Base-by-base conservation (phyloP, 1,140 invertebrate genomes). In the Coboldia fuscipes region DNA sequence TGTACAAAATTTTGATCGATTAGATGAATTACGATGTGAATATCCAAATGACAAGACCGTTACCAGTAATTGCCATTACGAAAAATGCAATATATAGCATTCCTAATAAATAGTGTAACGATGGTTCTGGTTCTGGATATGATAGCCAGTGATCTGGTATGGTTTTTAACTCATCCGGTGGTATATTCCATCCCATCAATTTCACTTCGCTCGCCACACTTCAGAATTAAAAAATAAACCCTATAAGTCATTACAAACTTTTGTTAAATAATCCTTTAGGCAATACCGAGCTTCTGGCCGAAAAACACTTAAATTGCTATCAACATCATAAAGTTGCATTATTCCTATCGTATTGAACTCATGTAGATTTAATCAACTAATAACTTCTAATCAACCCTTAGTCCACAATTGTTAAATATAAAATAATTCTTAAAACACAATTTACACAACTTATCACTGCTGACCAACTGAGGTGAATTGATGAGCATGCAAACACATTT, bases 31-130 rank as follows among this genome's bases (percentile, higher is more conserved):
- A 82, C 68, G 76, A 66, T 37, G 70, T 68, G 53, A 92, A 90
- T 41, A 90, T 75, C 68, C 78, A 90, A 42, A 90, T 72, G 39
- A 92, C 86, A 14, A 89, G 60, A 20, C 83, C 79, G 53, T 92
- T 92, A 39, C 86, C 86, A 3, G 75, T 48, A 2, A 84, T 57
- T 3, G 81, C 68, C 16, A 76, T 65, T 24, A 81, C 66, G 13
- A 78, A 82, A 37, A 89, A 78, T 30, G 76, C 62, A 18, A 74
- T 67, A 46, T 88, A 92, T 40, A 81, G 57, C 34, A 88, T 59
- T 2, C 74, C 84, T 2, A 90, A 57, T 17, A 81, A 62, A 43
- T 84, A 82, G 53, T 90, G 82, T 42, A 82, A 66, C 34, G 76
- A 70, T 30, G 78, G 74, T 24, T 79, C 76, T 3, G 81, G 78